A percentile compares a stretch with the other conserved stretches of the same genome.
phyloP scores from a whole-genome alignment of 2,797 vertebrate species.

The Spinibarbus caldwelli region DNA sequence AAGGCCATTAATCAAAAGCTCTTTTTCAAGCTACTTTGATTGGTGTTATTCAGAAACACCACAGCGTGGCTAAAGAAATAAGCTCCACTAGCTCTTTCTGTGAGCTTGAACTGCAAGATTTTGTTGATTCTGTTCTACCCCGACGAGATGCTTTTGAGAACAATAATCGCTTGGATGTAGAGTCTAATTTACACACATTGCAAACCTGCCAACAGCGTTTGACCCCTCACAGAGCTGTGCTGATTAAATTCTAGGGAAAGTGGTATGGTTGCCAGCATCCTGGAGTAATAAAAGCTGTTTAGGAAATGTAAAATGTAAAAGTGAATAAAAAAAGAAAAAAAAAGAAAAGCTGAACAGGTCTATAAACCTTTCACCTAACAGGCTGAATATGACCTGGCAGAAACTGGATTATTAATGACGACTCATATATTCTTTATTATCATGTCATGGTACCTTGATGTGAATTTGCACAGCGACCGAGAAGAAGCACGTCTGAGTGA shows the following conservation, averaged over 20 bases:
- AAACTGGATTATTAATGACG: conserved; percentile 13
- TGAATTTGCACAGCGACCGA: background rate
- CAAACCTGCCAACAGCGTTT: conserved; percentile 9
- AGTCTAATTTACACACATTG: background rate
- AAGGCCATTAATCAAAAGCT: background rate
- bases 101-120: background rate
- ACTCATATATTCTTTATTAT: conserved; percentile 15
- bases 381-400: background rate
- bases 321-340: background rate
- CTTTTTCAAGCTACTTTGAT: conserved; percentile 8
- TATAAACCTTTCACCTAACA: background rate
- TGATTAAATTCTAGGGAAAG: conserved; percentile 24
- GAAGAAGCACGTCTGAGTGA: background rate
- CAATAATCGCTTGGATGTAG: conserved; percentile 5
- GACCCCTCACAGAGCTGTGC: conserved; percentile 21
- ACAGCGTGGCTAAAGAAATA: background rate
- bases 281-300: conserved; percentile 7
- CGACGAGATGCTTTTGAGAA: background rate
- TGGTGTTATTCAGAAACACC: conserved; percentile 19
- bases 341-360: background rate
- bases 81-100: background rate
- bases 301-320: background rate
- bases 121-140: background rate
- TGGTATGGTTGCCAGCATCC: background rate
- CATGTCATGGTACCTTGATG: background rate